Evolutionary conservation across 2,888 invertebrate genomes (phyloP), one percentile per base, ranked within the genome.

Genomic region (Hydriomena furcata): DNA sequence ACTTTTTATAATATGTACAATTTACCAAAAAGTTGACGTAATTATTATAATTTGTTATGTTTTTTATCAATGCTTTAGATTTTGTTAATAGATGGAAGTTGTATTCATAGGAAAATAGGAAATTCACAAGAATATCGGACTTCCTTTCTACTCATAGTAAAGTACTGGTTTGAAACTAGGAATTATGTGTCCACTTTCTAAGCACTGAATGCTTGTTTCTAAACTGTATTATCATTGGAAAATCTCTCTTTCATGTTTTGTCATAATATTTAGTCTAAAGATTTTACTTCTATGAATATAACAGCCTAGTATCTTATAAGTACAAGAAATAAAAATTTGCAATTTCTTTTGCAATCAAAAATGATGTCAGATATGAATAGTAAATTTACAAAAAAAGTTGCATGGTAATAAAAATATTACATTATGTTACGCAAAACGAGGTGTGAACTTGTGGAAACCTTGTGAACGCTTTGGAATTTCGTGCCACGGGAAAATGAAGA

Each of bases 101-200:
- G 17, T 17, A 17, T 5, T 10, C 13, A 21, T 17, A 23, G 38
- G 7, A 12, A 38, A 28, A 34, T 30, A 35, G 1, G 27, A 8
- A 23, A 8, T 7, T 20, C 12, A 13, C 28, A 31, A 37, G 37
- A 43, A 36, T 12, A 43, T 21, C 32, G 32, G 23, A 37, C 25
- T 41, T 43, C 21, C 38, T 55, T 60, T 60, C 58, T 60, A 55
- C 41, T 42, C 24, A 46, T 21, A 46, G 41, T 37, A 38, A 58
- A 58, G 52, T 44, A 48, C 53, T 57, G 27, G 44, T 51, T 54
- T 37, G 8, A 38, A 52, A 45, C 58, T 43, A 28, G 42, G 56
- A 56, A 61, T 44, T 55, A 56, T 56, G 32, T 38, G 49, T 49
- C 56, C 38, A 59, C 61, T 61, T 61, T 61, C 61, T 56, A 59